These are phyloP conservation scores for Aphelinus atriplicis DNA, from an alignment of 1,140 invertebrate species.

Conservation along the genomic window DNA sequence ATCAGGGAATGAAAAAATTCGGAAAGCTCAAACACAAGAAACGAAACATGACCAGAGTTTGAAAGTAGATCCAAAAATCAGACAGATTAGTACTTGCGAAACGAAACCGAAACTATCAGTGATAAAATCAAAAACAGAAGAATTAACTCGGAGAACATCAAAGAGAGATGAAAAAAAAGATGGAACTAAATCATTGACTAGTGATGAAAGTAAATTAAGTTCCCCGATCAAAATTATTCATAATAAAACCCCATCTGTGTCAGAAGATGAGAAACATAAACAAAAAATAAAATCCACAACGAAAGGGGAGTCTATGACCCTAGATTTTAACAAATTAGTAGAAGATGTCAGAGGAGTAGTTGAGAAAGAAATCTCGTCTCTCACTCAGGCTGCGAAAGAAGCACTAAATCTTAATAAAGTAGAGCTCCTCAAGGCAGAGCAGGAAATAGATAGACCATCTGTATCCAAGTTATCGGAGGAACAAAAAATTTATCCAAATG, in stretches of 20 bases:
- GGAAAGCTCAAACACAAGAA: background rate
- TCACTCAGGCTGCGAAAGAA: slow-evolving; percentile 25
- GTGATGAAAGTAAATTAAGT: slow-evolving; percentile 16
- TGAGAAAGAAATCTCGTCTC: slow-evolving; percentile 20
- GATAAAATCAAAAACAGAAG: slow-evolving; percentile 16
- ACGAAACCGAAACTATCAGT: slow-evolving; percentile 20
- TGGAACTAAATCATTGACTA: slow-evolving; percentile 8
- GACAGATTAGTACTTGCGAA: background rate
- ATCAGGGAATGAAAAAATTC: slow-evolving; percentile 2
- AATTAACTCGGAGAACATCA: background rate
- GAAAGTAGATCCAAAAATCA: slow-evolving; percentile 4
- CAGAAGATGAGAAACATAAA: slow-evolving; percentile 22
- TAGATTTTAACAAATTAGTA: background rate
- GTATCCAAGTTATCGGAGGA: too few species aligned
- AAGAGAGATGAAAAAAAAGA: slow-evolving; percentile 22
- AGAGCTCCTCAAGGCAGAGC: too few species aligned
- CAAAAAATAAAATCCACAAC: slow-evolving; percentile 5
- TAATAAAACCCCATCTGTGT: slow-evolving; percentile 2
- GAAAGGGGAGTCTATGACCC: background rate
- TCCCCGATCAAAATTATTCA: slow-evolving; percentile 9
- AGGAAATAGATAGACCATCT: background rate
- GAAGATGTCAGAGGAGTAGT: slow-evolving; percentile 24
- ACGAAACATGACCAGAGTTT: slow-evolving; percentile 10
- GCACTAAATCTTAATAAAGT: background rate
- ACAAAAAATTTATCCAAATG: too few species aligned